phyloP scores from a whole-genome alignment of 1,140 invertebrate genomes.

The Drosophila bipectinata region DNA sequence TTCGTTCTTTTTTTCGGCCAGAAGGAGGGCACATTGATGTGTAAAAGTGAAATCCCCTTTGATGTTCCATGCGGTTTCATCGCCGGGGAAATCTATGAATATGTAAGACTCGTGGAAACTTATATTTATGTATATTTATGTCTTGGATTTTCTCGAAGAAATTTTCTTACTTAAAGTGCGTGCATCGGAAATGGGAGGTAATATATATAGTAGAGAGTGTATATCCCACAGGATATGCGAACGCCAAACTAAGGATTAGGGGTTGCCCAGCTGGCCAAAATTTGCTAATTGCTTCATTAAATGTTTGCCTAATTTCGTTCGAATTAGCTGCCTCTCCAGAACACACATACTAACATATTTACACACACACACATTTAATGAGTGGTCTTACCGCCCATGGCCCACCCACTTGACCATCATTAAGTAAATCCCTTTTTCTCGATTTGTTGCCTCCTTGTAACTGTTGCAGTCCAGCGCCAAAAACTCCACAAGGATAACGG shows the following conservation, averaged over 20 bases:
- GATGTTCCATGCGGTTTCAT: constrained; percentile 43
- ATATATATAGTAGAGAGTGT: background rate
- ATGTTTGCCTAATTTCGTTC: constrained; percentile 82
- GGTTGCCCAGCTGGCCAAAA: constrained; percentile 42
- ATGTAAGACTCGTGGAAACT: background rate
- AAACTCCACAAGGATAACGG: constrained; percentile 1
- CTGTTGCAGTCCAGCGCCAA: constrained; percentile 33
- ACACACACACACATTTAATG: constrained; percentile 15
- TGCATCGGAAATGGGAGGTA: background rate
- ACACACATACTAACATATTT: constrained; percentile 32
- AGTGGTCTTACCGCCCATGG: constrained; percentile 1
- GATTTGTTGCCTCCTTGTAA: constrained; percentile 25
- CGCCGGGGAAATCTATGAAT: constrained; percentile 38
- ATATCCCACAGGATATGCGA: constrained; percentile 4
- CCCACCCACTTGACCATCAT: constrained; percentile 14
- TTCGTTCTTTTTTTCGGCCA: constrained; percentile 23
- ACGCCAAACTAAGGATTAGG: constrained; percentile 2
- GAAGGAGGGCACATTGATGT: constrained; percentile 53
- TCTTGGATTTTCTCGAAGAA: background rate
- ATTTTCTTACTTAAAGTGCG: background rate
- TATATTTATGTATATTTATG: background rate
- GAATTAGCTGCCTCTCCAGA: constrained; percentile 68
- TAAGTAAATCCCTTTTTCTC: constrained; percentile 40
- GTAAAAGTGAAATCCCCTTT: constrained; percentile 67
- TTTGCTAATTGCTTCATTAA: constrained; percentile 82